A percentile compares a stretch with the other conserved stretches of the same genome.
phyloP scores from a whole-genome alignment of 2,888 invertebrate genomes.

The Sipha maydis region DNA sequence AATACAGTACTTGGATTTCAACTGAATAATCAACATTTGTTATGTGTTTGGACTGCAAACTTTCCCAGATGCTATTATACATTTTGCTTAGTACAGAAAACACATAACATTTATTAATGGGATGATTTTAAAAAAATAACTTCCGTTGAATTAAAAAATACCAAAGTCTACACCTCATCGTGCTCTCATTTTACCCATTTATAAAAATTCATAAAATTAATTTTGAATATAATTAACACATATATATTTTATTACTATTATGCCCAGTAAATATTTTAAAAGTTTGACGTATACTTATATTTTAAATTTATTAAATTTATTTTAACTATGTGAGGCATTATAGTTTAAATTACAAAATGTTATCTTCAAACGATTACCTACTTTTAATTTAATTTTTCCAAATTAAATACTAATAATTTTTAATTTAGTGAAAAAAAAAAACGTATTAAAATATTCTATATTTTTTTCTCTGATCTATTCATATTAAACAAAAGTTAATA shows the following conservation, averaged over 20 bases:
- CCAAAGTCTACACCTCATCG: background rate
- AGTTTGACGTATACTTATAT: background rate
- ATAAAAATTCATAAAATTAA: background rate
- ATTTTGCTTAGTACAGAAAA: slow-evolving; percentile 19
- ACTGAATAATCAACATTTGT: slow-evolving; percentile 33
- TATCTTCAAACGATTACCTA: too few species aligned
- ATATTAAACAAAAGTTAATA: too few species aligned
- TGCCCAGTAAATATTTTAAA: background rate
- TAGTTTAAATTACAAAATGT: too few species aligned
- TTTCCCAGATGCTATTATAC: slow-evolving; percentile 1
- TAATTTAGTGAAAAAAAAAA: too few species aligned
- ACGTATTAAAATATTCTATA: too few species aligned
- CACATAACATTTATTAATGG: background rate
- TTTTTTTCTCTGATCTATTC: too few species aligned
- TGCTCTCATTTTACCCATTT: background rate
- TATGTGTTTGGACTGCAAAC: slow-evolving; percentile 29
- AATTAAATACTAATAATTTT: too few species aligned
- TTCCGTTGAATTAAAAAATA: slow-evolving; percentile 17
- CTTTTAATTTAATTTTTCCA: too few species aligned
- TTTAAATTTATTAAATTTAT: background rate
- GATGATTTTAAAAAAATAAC: background rate
- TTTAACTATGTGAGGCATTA: background rate
- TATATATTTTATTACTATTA: background rate
- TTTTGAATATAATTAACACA: background rate
- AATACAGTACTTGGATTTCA: slow-evolving; percentile 14